Evolutionary conservation across 1,140 invertebrate species (phyloP).

Genomic region (Hermetia illucens): DNA sequence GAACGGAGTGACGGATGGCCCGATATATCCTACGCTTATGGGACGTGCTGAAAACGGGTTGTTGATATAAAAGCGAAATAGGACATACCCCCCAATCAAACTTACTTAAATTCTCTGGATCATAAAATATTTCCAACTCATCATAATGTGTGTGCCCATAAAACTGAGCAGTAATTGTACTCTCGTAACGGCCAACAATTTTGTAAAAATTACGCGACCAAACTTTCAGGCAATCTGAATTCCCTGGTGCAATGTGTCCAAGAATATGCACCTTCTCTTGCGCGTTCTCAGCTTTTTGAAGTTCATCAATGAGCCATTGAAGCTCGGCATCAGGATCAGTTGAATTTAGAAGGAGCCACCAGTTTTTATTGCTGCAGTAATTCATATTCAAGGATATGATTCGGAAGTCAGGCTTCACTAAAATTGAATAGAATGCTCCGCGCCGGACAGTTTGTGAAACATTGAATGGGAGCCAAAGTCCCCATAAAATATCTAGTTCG

Average conservation of each 20-base stretch:
- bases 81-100: slow-evolving; percentile 2
- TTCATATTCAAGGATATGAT: slow-evolving; percentile 81
- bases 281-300: slow-evolving; percentile 77
- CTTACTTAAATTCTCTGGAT: slow-evolving; percentile 47
- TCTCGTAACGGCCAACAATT: slow-evolving; percentile 72
- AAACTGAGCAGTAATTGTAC: slow-evolving; percentile 77
- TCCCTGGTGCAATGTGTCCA: slow-evolving; percentile 88
- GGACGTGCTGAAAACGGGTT: slow-evolving; percentile 35
- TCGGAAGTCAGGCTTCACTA: slow-evolving; percentile 66
- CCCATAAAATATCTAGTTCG: slow-evolving; percentile 66
- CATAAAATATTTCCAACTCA: slow-evolving; percentile 82
- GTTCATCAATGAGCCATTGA: slow-evolving; percentile 81
- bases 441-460: slow-evolving; percentile 62
- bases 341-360: slow-evolving; percentile 87
- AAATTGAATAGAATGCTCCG: slow-evolving; percentile 73
- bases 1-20: slow-evolving; percentile 79
- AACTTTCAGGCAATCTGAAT: slow-evolving; percentile 70
- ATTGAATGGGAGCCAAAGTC: slow-evolving; percentile 65
- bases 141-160: slow-evolving; percentile 88
- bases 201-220: slow-evolving; percentile 81
- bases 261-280: slow-evolving; percentile 89
- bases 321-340: slow-evolving; percentile 85
- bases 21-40: slow-evolving; percentile 71
- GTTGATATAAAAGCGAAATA: slow-evolving; percentile 1
- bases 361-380: slow-evolving; percentile 84